A percentile compares a stretch with the other conserved stretches of the same genome.
phyloP scores from a whole-genome alignment of 1,140 invertebrate genomes.

The Diorhabda elongata region DNA sequence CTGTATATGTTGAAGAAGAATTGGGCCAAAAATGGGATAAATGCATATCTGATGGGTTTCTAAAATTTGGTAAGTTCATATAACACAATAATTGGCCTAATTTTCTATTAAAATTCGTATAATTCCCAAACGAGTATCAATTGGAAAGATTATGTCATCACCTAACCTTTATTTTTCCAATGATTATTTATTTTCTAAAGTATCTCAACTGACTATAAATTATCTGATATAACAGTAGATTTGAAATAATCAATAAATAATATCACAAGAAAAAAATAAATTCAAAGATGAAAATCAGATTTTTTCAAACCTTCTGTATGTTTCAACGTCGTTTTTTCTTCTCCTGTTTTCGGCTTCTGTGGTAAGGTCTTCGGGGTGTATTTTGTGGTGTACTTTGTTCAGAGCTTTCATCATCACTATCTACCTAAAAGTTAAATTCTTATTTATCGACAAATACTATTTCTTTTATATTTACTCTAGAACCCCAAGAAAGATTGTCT shows the following conservation, averaged over 20 bases:
- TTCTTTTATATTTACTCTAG: constrained; percentile 34
- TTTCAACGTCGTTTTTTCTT: constrained; percentile 54
- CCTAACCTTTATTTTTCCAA: constrained; percentile 23
- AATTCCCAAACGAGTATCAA: not conserved
- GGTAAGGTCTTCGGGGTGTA: constrained; percentile 51
- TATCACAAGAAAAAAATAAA: no score
- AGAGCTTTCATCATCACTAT: constrained; percentile 54
- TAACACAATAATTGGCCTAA: not conserved
- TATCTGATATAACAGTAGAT: no score
- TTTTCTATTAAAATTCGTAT: not conserved
- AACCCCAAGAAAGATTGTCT: constrained; percentile 35
- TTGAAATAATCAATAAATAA: no score
- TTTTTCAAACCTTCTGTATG: not conserved
- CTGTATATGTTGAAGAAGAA: constrained; percentile 51
- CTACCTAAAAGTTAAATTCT: constrained; percentile 36
- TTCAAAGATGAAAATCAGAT: no score
- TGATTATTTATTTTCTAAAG: no score
- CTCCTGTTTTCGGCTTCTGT: constrained; percentile 51
- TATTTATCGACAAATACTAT: constrained; percentile 4
- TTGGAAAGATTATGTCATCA: constrained; percentile 29
- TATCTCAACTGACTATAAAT: no score
- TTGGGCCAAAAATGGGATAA: constrained; percentile 56
- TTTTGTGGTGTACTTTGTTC: constrained; percentile 59
- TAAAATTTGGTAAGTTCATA: constrained; percentile 56
- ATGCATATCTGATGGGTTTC: constrained; percentile 57